These are phyloP conservation scores for Erynnis tages DNA, from an alignment of 2,888 invertebrate species.

Conservation along the genomic window DNA sequence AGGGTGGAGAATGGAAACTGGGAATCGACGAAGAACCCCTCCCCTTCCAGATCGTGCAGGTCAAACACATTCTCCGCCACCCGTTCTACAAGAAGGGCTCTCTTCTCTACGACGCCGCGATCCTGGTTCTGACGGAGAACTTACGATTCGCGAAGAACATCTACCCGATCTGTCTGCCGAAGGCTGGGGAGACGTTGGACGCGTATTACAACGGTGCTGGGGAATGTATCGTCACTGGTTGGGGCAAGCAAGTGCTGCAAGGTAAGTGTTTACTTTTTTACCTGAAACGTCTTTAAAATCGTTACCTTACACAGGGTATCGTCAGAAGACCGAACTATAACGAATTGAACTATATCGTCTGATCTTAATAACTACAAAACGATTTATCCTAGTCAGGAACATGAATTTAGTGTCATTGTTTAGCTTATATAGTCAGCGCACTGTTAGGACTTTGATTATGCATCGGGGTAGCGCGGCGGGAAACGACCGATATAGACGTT, in stretches of 20 bases:
- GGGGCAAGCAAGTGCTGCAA: conserved; percentile 90
- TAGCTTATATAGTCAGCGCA: too few species aligned
- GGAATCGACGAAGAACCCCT: conserved; percentile 90
- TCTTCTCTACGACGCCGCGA: conserved; percentile 85
- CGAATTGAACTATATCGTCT: too few species aligned
- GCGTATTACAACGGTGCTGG: conserved; percentile 81
- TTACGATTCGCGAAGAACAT: conserved; percentile 86
- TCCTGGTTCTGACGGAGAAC: conserved; percentile 85
- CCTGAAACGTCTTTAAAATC: too few species aligned
- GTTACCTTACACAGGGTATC: too few species aligned
- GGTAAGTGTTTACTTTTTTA: conserved; percentile 74
- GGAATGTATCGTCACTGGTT: conserved; percentile 89
- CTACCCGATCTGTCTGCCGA: conserved; percentile 86
- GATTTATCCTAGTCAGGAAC: too few species aligned
- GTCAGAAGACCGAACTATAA: too few species aligned
- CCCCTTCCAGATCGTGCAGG: conserved; percentile 89
- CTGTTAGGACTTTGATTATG: too few species aligned
- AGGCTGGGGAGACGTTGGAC: conserved; percentile 68
- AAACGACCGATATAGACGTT: too few species aligned
- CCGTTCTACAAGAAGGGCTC: conserved; percentile 84
- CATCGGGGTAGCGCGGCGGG: too few species aligned
- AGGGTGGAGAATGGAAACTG: conserved; percentile 92
- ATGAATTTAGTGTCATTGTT: too few species aligned
- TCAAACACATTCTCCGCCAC: conserved; percentile 85
- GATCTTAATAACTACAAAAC: too few species aligned